Evolutionary conservation across 2,888 invertebrate genomes (phyloP), one percentile per base, ranked within the genome.

Genomic region (Tachina lurida): DNA sequence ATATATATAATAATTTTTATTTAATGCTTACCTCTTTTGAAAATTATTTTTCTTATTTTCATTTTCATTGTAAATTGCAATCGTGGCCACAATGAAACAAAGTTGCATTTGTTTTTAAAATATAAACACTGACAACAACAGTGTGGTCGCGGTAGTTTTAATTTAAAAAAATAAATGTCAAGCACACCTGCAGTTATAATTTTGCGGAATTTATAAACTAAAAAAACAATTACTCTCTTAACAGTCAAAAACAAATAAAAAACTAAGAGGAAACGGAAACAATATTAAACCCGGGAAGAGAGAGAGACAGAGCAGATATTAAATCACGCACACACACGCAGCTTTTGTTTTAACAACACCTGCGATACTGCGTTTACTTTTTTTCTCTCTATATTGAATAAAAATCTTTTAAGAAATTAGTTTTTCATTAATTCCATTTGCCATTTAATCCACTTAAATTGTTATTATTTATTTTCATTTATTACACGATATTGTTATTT

Each of bases 1-100:
- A 22, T 3, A 22, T 22, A 22, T 22, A 22, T 31, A 31, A 3
- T 10, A 8, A 41, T 2, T 39, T 39, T 31, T 8, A 45, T 5
- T 67, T 2, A 31, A 0, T 7, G 73, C 86, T 86, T 77, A 86
- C 86, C 76, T 83, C 68, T 80, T 56, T 63, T 79, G 52, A 83
- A 76, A 12, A 79, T 12, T 43, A 83, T 58, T 62, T 67, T 79
- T 41, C 39, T 76, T 31, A 76, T 60, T 47, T 45, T 71, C 22
- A 71, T 17, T 58, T 76, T 54, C 19, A 22, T 71, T 65, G 10
- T 41, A 62, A 12, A 17, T 62, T 39, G 17, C 8, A 4, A 39
- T 15, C 19, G 60, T 41, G 45, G 52, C 45, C 67, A 56, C 9
- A 49, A 41, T 3, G 15, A 39, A n/a, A 49, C n/a, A 63, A 52